Percentiles rank a stretch among this genome's conserved stretches.
Conservation (phyloP, 2,797 vertebrate genomes). For the Leptatherina wallacei region DNA sequence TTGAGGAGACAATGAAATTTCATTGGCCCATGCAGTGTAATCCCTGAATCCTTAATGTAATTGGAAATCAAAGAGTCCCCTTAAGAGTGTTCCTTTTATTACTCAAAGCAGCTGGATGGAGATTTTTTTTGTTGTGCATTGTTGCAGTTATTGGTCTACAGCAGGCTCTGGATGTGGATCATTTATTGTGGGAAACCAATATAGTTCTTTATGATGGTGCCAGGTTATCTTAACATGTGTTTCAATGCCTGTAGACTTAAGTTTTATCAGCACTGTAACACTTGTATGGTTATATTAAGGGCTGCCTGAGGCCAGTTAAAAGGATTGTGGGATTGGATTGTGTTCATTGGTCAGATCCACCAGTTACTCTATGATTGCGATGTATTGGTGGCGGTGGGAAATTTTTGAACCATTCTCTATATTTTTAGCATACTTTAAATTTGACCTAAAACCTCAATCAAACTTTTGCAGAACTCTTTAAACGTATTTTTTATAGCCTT, state of each 20-base stretch:
- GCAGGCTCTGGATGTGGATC: conserved; percentile 46
- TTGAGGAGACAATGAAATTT: conserved; percentile 73
- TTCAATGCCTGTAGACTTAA: conserved; percentile 17
- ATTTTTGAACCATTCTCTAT: not conserved
- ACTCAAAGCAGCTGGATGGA: conserved; percentile 55
- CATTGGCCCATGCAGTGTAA: conserved; percentile 65
- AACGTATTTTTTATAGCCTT: not conserved
- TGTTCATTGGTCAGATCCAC: conserved; percentile 15
- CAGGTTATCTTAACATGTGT: conserved; percentile 35
- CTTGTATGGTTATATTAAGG: conserved; percentile 26
- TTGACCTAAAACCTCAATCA: not conserved
- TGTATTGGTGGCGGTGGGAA: not conserved
- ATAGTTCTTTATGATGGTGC: conserved; percentile 59
- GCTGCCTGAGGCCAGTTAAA: conserved; percentile 27
- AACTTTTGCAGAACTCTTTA: not conserved
- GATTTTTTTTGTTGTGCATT: conserved; percentile 22
- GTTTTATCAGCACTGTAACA: conserved; percentile 55
- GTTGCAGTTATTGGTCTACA: conserved; percentile 53
- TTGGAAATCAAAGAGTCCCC: conserved; percentile 68
- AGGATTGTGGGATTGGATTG: conserved; percentile 34
- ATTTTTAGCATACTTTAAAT: not conserved
- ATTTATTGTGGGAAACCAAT: conserved; percentile 63
- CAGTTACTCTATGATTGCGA: not conserved
- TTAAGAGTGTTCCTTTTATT: conserved; percentile 64
- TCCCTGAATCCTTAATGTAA: conserved; percentile 71